These are phyloP conservation scores for Drosophila orosa DNA, from an alignment of 1,140 invertebrate genomes.

Conservation along the genomic window DNA sequence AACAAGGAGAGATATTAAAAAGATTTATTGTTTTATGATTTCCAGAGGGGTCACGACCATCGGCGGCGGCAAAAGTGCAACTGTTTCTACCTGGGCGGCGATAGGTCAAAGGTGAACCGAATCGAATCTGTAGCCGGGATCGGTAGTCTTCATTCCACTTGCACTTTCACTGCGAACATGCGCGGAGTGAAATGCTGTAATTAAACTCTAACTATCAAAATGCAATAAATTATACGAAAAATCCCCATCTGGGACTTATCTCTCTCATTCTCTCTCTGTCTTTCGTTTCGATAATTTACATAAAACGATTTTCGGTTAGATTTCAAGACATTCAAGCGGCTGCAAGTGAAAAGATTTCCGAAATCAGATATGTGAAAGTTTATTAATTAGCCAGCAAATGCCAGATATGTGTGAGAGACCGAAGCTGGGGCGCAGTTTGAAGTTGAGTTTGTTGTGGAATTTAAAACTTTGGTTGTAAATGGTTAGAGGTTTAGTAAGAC, in stretches of 20 bases:
- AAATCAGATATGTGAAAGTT: conserved; percentile 76
- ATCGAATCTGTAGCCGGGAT: conserved; percentile 18
- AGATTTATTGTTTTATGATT: conserved; percentile 82
- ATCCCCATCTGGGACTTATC: conserved; percentile 33
- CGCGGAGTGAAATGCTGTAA: conserved; percentile 64
- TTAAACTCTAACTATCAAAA: conserved; percentile 78
- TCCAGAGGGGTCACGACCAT: conserved; percentile 48
- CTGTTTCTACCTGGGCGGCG: conserved; percentile 58
- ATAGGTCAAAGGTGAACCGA: conserved; percentile 64
- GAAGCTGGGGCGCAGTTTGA: conserved; percentile 11
- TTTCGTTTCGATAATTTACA: conserved; percentile 64
- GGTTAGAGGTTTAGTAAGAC: not conserved
- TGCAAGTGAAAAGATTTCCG: conserved; percentile 74
- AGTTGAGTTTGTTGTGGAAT: not conserved
- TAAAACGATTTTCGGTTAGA: conserved; percentile 64
- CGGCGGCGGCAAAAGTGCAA: conserved; percentile 45
- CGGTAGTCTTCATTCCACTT: conserved; percentile 15
- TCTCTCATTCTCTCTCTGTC: not conserved
- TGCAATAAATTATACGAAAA: conserved; percentile 70
- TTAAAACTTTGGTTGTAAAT: not conserved
- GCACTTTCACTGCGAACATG: conserved; percentile 44
- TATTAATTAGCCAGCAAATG: conserved; percentile 74
- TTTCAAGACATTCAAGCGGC: conserved; percentile 42
- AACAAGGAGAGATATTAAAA: conserved; percentile 71
- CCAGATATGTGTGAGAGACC: conserved; percentile 18